Base-by-base conservation (phyloP, 1,140 invertebrate genomes). In the Ceratosolen solmsi region DNA sequence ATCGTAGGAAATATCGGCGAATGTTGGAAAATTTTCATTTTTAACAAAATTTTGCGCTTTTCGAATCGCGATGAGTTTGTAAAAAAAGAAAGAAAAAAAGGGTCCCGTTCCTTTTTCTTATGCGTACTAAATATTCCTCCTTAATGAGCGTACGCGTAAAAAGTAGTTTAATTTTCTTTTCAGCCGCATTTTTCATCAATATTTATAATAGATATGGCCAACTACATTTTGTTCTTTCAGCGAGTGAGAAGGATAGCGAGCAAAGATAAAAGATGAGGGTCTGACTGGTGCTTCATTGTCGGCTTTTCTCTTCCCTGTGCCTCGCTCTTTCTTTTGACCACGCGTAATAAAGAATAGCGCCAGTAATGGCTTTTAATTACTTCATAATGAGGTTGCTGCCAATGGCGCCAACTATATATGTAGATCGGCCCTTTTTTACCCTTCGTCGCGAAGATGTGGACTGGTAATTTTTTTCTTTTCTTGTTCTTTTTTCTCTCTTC, bases 301-400 rank as follows among this genome's bases (percentile, higher is more conserved):
- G 88, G 87, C 87, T 87, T 85, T 86, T 84, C 83, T 85, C 87
- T 82, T 84, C 82, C 84, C 84, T 65, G n/a, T 11, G 30, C 17
- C 58, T 68, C 38, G 71, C 13, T 81, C 72, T 82, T 73, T 60
- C 65, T 63, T 82, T 90, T 84, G 84, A 82, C 85, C 85, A 81
- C 72, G 80, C 85, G 80, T 87, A 87, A 90, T 89, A 90, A 90
- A 91, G 87, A 87, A 91, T 91, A 91, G 88, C 87, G 90, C 88
- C 89, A 89, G 90, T 92, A 92, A 92, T 91, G 89, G 89, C 86
- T 91, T 91, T 92, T 91, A 91, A 92, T 92, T 91, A 91, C 88
- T 90, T 91, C 88, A 89, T 91, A 90, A 91, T 91, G 90, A 91
- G 89, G 87, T 90, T 83, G 88, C 88, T 90, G 85, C 86, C 87